Evolutionary conservation across 1,140 invertebrate species (phyloP), one percentile per base, ranked within the genome.

Genomic region (Trichonephila inaurata): DNA sequence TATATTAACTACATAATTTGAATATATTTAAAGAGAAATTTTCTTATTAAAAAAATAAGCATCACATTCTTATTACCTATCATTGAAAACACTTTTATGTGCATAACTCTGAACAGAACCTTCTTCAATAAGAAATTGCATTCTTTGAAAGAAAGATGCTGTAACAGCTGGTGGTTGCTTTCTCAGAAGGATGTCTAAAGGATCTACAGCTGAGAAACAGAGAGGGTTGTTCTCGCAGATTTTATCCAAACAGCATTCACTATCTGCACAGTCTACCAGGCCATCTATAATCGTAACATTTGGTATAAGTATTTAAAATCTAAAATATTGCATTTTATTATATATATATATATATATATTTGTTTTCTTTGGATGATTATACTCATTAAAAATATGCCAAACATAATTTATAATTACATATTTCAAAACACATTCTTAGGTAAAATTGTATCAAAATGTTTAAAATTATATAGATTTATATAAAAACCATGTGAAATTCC

Each of bases 21-120:
- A 86, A 61, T 58, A 60, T 24, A 51, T 21, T 5, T 61, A 44
- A 21, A 24, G 24, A 69, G 21, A 2, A 69, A 7, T 66, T 66
- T 24, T 28, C 24, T 62, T 51, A 81, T 40, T 90, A 69, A 69
- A 24, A 51, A 77, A 89, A 89, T 69, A 89, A 1, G 60, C 18
- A 69, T 28, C 18, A 14, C 28, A 33, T 7, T 51, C 4, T 72
- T 97, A 97, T 97, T 97, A 99, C 99, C 98, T 99, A 97, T 99
- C 98, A 95, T 98, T 99, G 96, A 99, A 99, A 96, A 99, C 98
- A 96, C 99, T 98, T 96, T 98, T 98, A 95, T 99, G 98, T 33
- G 99, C 98, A 96, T 99, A 99, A 95, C 98, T 99, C 96, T 99
- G 99, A 58, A 99, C 99, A 92, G 98, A 99, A 96, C 99, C 98